Conservation (phyloP, 2,113 vertebrate species). For the Cyprinodon brontotheroides region DNA sequence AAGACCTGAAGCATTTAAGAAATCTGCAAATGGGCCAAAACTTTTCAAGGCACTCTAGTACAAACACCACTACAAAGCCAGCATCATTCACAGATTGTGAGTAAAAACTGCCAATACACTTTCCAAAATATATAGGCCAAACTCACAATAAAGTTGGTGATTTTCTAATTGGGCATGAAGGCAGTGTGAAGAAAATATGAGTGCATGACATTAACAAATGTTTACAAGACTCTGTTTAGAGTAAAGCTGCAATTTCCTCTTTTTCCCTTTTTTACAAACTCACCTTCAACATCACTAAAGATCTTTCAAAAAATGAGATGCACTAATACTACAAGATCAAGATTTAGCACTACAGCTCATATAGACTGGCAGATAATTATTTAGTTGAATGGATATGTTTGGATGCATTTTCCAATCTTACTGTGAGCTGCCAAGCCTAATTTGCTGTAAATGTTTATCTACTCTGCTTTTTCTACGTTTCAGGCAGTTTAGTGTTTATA, state of each 20-base stretch:
- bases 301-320: slow-evolving; percentile 25
- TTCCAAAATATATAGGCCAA: too few species aligned
- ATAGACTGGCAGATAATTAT: slow-evolving; percentile 41
- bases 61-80: slow-evolving; percentile 1
- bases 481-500: slow-evolving; percentile 9
- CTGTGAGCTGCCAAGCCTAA: slow-evolving; percentile 11
- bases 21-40: not conserved
- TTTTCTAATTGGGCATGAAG: too few species aligned
- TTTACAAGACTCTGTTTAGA: not conserved
- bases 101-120: not conserved
- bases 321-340: slow-evolving; percentile 25
- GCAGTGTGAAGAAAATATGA: too few species aligned
- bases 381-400: slow-evolving; percentile 28
- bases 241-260: not conserved
- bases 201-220: not conserved
- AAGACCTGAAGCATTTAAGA: not conserved
- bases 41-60: not conserved
- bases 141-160: too few species aligned
- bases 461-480: slow-evolving; percentile 10
- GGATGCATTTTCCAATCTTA: slow-evolving; percentile 19
- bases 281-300: slow-evolving; percentile 23
- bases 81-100: slow-evolving; percentile 19
- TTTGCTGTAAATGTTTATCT: slow-evolving; percentile 4
- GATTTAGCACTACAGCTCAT: slow-evolving; percentile 28
- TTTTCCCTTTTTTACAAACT: slow-evolving; percentile 8